These are phyloP conservation scores for Rallus crepitans DNA, from an alignment of 2,797 vertebrate species.

Conservation along the genomic window DNA sequence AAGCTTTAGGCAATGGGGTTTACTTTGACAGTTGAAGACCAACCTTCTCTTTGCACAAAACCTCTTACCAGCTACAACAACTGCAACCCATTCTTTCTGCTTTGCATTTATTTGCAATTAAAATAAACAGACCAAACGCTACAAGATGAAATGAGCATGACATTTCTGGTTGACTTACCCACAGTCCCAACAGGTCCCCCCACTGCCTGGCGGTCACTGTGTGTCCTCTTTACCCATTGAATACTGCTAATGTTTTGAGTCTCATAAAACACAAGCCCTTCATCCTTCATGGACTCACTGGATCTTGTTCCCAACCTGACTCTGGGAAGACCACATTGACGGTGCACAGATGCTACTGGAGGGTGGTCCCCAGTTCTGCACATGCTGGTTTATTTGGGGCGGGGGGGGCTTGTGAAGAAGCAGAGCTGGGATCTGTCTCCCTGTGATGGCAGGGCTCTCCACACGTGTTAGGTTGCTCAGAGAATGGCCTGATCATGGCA, in stretches of 20 bases:
- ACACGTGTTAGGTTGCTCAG: neutral
- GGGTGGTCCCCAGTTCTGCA: neutral
- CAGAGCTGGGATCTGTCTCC: neutral
- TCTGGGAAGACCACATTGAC: neutral
- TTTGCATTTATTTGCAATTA: constrained; percentile 61
- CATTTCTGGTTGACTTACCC: neutral
- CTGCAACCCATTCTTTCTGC: constrained; percentile 7
- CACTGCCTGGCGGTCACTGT: accelerated
- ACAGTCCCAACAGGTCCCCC: neutral
- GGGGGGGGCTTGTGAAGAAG: neutral
- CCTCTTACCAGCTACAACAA: constrained; percentile 21
- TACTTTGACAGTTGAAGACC: constrained; percentile 25
- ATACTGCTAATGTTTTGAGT: neutral
- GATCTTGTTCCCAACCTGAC: neutral
- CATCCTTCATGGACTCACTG: neutral
- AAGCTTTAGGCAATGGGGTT: constrained; percentile 42
- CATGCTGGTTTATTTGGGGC: neutral
- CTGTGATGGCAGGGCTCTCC: neutral
- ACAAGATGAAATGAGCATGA: neutral
- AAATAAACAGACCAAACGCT: constrained; percentile 52
- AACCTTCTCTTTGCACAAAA: neutral
- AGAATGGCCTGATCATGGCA: neutral
- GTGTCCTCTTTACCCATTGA: accelerated
- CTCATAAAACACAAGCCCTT: neutral
- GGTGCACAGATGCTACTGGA: neutral